Conservation (phyloP, 2,797 vertebrate species). For the Cyprinodon diabolis region DNA sequence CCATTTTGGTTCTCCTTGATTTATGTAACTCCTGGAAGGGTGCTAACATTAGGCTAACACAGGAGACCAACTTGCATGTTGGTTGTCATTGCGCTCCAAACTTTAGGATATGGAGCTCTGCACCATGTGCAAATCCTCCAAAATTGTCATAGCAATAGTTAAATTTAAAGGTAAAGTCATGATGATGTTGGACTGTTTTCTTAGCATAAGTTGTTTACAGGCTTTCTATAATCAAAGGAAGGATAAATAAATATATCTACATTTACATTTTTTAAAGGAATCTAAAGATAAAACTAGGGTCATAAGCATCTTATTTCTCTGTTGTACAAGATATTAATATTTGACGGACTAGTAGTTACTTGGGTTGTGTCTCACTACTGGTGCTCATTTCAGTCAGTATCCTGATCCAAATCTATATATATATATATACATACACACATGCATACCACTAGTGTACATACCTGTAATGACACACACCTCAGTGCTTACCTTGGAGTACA, state of each 20-base stretch:
- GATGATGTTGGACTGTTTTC: background rate
- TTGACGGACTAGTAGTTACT: background rate
- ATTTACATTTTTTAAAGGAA: background rate
- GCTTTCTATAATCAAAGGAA: background rate
- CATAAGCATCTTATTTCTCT: background rate
- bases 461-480: constrained; percentile 70
- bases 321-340: background rate
- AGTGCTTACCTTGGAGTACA: constrained; percentile 94
- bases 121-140: too few species aligned
- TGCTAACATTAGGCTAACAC: too few species aligned
- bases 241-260: background rate
- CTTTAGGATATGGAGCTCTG: too few species aligned
- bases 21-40: too few species aligned
- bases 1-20: too few species aligned
- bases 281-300: background rate
- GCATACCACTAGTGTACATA: constrained; percentile 23
- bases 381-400: background rate
- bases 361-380: background rate
- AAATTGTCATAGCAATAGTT: background rate
- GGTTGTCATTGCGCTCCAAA: background rate
- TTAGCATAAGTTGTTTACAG: background rate
- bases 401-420: background rate
- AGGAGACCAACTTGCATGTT: background rate
- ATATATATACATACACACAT: background rate
- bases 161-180: background rate